Evolutionary conservation across 2,888 invertebrate genomes (phyloP).

Genomic region (Lasioglossum figueresi): DNA sequence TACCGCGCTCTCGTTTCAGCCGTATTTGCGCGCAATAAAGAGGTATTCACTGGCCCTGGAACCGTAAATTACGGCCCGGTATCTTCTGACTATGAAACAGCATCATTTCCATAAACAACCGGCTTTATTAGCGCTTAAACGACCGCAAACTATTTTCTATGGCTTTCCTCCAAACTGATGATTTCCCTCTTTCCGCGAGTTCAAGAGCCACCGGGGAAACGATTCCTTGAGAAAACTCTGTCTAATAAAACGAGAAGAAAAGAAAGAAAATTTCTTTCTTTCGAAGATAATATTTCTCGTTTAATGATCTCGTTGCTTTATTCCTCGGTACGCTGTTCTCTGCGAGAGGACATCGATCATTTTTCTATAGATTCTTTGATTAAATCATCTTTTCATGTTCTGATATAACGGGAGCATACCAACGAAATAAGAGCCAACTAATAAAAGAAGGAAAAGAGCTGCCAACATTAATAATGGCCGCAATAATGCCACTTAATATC

Average conservation of each 20-base stretch:
- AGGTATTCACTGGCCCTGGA: neutral
- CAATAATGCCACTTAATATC: constrained; percentile 8
- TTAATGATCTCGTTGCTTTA: neutral
- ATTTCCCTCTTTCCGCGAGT: neutral
- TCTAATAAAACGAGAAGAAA: neutral
- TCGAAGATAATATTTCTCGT: neutral
- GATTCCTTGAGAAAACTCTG: neutral
- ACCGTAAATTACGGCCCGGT: neutral
- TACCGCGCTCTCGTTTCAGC: neutral
- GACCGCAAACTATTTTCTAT: constrained; percentile 1
- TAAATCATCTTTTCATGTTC: too few species aligned
- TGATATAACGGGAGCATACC: too few species aligned
- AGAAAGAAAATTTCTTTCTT: neutral
- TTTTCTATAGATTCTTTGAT: neutral
- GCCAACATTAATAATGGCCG: neutral
- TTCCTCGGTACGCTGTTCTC: neutral
- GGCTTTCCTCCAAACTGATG: neutral
- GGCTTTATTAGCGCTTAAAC: neutral
- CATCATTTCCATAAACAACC: neutral
- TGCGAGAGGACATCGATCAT: neutral
- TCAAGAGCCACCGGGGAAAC: neutral
- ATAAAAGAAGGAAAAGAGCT: neutral
- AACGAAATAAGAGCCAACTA: neutral
- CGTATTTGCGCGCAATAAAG: neutral
- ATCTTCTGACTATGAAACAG: neutral